Evolutionary conservation across 2,797 vertebrate genomes (phyloP).

Genomic region (Neoniphon sammara): DNA sequence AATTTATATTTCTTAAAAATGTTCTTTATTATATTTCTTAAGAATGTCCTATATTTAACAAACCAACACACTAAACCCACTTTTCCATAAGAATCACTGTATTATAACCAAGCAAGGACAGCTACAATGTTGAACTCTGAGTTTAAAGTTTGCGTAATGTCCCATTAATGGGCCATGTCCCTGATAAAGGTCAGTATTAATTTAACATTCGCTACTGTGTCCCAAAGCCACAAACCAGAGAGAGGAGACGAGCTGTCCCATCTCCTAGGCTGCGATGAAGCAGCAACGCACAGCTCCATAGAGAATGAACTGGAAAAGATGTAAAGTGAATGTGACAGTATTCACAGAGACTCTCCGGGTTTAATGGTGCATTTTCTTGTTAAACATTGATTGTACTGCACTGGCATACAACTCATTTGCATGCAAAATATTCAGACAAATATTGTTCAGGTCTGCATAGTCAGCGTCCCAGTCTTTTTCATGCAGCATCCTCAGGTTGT

Average conservation of each 20-base stretch:
- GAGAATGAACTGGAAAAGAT: constrained; percentile 30
- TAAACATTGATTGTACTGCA: constrained; percentile 20
- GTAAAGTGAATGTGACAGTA: constrained; percentile 30
- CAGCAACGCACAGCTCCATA: not conserved
- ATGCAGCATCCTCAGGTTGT: constrained; percentile 17
- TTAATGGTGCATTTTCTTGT: constrained; percentile 25
- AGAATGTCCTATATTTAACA: no score
- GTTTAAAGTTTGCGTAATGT: not conserved
- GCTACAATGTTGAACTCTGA: not conserved
- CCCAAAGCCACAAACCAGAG: not conserved
- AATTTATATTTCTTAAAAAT: no score
- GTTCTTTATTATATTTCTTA: no score
- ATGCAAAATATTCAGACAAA: constrained; percentile 16
- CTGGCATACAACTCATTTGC: constrained; percentile 12
- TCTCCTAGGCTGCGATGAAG: not conserved
- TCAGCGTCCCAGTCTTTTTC: constrained; percentile 21
- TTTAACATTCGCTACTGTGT: constrained; percentile 3
- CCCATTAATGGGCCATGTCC: not conserved
- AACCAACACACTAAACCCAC: no score
- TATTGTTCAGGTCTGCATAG: constrained; percentile 10
- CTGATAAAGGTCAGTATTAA: constrained; percentile 19
- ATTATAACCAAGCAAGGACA: not conserved
- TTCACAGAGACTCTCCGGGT: not conserved
- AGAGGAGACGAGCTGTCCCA: constrained; percentile 15
- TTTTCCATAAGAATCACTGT: not conserved